Conservation (phyloP, 2,113 vertebrate species). For the Monopterus albus region DNA sequence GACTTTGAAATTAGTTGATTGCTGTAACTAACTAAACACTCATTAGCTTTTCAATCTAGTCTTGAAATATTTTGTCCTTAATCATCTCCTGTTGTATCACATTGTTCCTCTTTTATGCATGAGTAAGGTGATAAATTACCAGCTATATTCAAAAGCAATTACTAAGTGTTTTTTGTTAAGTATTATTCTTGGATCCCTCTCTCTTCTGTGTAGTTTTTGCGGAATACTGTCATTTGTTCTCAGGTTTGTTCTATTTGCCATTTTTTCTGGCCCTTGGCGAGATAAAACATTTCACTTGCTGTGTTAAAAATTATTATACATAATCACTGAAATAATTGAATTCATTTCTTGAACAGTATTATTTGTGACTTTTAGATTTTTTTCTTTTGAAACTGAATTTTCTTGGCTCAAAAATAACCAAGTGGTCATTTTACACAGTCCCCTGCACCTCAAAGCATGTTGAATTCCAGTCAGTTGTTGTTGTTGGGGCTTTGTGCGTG, state of each 20-base stretch:
- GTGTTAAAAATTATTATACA: background rate
- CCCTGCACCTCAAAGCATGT: background rate
- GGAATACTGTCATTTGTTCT: too few relatives aligned
- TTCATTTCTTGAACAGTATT: constrained; percentile 5
- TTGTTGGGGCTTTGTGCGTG: constrained; percentile 4
- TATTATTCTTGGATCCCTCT: constrained; percentile 1
- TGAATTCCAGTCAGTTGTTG: constrained; percentile 20
- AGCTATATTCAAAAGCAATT: background rate
- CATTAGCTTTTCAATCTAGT: too few relatives aligned
- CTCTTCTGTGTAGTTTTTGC: background rate
- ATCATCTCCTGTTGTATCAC: background rate
- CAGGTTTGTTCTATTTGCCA: too few relatives aligned
- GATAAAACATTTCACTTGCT: background rate
- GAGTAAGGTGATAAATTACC: constrained; percentile 10
- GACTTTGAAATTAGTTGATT: too few relatives aligned
- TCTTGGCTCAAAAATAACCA: constrained; percentile 5
- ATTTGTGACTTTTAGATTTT: too few relatives aligned
- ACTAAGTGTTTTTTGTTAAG: background rate
- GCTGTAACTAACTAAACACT: too few relatives aligned
- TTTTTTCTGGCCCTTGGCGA: too few relatives aligned
- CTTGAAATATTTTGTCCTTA: background rate
- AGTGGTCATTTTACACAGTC: constrained; percentile 5
- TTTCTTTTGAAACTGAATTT: constrained; percentile 1
- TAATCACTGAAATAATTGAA: too few relatives aligned
- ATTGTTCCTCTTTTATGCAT: background rate